phyloP scores from a whole-genome alignment of 2,888 invertebrate genomes.

The Agonopterix subpropinquella region DNA sequence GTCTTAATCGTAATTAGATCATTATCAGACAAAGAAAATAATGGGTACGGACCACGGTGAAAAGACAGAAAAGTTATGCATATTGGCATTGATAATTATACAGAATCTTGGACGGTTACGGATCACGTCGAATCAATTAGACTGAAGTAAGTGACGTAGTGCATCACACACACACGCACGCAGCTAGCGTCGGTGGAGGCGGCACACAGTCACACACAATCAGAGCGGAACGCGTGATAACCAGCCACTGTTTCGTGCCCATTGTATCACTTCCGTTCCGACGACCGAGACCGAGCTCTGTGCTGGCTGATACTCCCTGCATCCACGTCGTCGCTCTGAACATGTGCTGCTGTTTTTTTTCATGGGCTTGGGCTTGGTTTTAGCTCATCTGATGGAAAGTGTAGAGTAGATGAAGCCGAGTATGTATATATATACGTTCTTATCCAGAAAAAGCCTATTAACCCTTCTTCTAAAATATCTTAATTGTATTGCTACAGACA shows the following conservation, averaged over 20 bases:
- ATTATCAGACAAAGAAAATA: too few species aligned
- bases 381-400: too few species aligned
- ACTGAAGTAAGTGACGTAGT: slow-evolving; percentile 1
- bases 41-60: too few species aligned
- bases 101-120: background rate
- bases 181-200: too few species aligned
- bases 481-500: too few species aligned
- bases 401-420: too few species aligned
- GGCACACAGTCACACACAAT: slow-evolving; percentile 14
- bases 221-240: slow-evolving; percentile 45
- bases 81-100: background rate
- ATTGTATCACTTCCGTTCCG: slow-evolving; percentile 5
- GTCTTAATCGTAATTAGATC: too few species aligned
- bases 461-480: too few species aligned
- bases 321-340: background rate
- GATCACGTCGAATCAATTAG: background rate
- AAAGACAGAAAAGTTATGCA: too few species aligned
- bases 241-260: slow-evolving; percentile 27
- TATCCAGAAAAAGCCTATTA: too few species aligned
- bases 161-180: slow-evolving; percentile 20
- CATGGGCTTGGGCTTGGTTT: too few species aligned
- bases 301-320: background rate
- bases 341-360: background rate
- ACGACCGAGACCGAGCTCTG: background rate
- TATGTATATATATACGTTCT: too few species aligned